phyloP scores from a whole-genome alignment of 2,888 invertebrate species.

The Nephrotoma appendiculata region DNA sequence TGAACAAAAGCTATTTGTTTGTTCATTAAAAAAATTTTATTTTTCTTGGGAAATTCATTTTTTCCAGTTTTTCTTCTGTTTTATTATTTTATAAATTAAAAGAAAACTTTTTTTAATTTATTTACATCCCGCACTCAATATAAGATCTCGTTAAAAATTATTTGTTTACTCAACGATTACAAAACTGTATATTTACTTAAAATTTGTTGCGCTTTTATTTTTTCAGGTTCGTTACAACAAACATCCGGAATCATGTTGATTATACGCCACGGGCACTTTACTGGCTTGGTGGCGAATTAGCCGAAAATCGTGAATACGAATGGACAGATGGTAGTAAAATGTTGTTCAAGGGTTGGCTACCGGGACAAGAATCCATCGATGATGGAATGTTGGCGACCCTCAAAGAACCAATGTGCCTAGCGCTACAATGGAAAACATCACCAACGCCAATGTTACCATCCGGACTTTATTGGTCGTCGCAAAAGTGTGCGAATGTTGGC shows the following conservation, averaged over 20 bases:
- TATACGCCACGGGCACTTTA: constrained; percentile 58
- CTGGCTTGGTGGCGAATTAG: constrained; percentile 53
- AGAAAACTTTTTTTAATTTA: neutral
- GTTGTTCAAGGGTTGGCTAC: constrained; percentile 49
- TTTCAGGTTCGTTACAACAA: constrained; percentile 44
- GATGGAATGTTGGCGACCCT: constrained; percentile 15
- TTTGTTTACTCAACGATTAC: neutral
- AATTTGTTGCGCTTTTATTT: neutral
- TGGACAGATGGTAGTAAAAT: constrained; percentile 53
- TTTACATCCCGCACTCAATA: neutral
- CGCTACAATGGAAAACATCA: constrained; percentile 51
- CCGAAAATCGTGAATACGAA: constrained; percentile 33
- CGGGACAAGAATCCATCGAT: constrained; percentile 36
- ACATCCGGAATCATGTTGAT: constrained; percentile 51
- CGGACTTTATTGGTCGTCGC: constrained; percentile 55
- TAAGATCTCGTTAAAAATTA: neutral
- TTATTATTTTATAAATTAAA: neutral
- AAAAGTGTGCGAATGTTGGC: constrained; percentile 46
- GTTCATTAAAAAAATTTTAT: neutral
- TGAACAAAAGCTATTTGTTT: neutral
- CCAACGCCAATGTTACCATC: constrained; percentile 49
- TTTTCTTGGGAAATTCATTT: neutral
- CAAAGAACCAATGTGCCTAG: constrained; percentile 33
- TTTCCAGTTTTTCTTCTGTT: neutral
- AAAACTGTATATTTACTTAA: neutral